phyloP scores from a whole-genome alignment of 1,140 invertebrate species.

The Heliconius melpomene region DNA sequence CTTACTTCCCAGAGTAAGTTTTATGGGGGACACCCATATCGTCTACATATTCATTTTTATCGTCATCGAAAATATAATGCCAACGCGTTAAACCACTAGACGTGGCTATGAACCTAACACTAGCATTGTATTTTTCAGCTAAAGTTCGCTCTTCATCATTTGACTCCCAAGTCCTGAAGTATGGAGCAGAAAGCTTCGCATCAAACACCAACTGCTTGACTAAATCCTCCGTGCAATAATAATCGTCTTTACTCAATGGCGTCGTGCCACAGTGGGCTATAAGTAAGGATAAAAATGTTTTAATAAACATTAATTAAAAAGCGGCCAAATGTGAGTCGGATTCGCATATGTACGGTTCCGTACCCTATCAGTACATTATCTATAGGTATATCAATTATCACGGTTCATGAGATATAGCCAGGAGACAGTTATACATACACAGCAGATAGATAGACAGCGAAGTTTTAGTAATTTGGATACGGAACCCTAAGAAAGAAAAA shows the following conservation, averaged over 20 bases:
- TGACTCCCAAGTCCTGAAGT: conserved; percentile 84
- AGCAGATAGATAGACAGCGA: no score
- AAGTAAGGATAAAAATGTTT: conserved; percentile 16
- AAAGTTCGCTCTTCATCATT: conserved; percentile 80
- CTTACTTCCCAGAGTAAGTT: conserved; percentile 61
- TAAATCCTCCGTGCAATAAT: conserved; percentile 92
- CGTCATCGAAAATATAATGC: conserved; percentile 86
- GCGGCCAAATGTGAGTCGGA: no score
- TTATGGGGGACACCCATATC: conserved; percentile 56
- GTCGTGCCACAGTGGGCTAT: conserved; percentile 84
- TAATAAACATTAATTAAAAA: not conserved
- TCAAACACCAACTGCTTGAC: conserved; percentile 93
- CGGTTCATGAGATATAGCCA: no score
- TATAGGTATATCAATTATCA: no score
- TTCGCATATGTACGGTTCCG: no score
- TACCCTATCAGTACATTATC: no score
- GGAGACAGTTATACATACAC: no score
- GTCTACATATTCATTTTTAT: conserved; percentile 69
- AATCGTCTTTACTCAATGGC: conserved; percentile 84
- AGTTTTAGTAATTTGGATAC: not conserved
- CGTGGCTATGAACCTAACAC: conserved; percentile 91
- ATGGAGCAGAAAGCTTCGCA: conserved; percentile 89
- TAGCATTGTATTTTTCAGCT: conserved; percentile 85
- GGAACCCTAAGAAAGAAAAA: not conserved
- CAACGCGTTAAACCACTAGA: conserved; percentile 94